Evolutionary conservation across 2,113 vertebrate species (phyloP).

Genomic region (Poeciliopsis retropinna): DNA sequence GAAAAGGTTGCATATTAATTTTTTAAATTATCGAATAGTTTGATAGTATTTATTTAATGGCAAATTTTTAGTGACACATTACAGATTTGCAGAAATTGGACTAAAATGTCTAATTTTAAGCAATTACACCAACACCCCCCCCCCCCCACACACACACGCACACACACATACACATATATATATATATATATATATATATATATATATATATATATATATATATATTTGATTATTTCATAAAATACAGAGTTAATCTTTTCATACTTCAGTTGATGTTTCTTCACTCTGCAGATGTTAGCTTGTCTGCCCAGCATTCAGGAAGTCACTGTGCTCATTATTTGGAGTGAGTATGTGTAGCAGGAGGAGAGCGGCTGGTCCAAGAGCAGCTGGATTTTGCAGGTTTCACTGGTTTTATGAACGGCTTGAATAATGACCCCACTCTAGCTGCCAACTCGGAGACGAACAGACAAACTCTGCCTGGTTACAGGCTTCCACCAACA

Average conservation of each 20-base stretch:
- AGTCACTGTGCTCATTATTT: slow-evolving; percentile 24
- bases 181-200: no score
- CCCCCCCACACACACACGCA: no score
- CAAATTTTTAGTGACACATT: not conserved
- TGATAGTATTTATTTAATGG: not conserved
- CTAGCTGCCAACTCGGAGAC: slow-evolving; percentile 66
- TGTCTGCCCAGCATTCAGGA: slow-evolving; percentile 40
- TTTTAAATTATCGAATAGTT: not conserved
- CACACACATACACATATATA: no score
- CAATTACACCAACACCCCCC: no score
- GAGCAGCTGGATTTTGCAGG: slow-evolving; percentile 75
- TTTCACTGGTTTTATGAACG: slow-evolving; percentile 72
- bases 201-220: no score
- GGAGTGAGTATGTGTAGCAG: slow-evolving; percentile 10
- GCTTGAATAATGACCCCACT: slow-evolving; percentile 76
- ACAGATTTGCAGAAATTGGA: not conserved
- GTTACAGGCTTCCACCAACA: slow-evolving; percentile 62
- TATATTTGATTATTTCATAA: no score
- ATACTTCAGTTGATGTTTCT: no score
- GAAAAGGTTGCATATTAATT: no score
- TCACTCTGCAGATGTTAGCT: not conserved
- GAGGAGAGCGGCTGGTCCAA: slow-evolving; percentile 26
- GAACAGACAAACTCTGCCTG: slow-evolving; percentile 65
- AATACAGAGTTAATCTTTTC: no score
- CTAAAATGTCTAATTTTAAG: no score